Evolutionary conservation across 2,113 vertebrate genomes (phyloP), one percentile per base, ranked within the genome.

Genomic region (Dolichallabes microphthalmus): DNA sequence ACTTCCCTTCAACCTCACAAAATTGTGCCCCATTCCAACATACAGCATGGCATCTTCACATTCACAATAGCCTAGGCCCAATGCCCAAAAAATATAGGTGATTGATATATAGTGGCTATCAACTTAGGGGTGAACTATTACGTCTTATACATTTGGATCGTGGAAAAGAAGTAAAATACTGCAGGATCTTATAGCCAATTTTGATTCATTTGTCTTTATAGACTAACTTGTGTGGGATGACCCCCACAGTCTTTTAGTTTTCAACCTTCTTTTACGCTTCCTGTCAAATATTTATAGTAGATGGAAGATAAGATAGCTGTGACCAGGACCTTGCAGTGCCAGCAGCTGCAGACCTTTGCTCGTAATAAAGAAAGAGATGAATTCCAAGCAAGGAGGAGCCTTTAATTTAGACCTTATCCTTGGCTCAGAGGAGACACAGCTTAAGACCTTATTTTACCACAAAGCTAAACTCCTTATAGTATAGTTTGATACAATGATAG

Each of bases 291-390:
- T 95, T 95, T 95, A 95, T 93, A 90, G 92, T 92, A 93, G 94
- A 95, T 95, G 91, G 91, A 73, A 94, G 95, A 95, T 95, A 94
- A 95, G 94, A 95, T 95, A 92, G 92, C 92, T 92, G 82, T 87
- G 88, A 89, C 85, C 61, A 57, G 90, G 90, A 92, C 91, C 92
- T 92, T 91, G 92, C 88, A 92, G 93, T 94, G 93, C 94, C 95
- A 95, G 93, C 93, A 93, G 93, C 91, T 90, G 88, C 87, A 91
- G 94, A 95, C 94, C 94, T 95, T 95, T 95, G 94, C 92, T 94
- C 95, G 91, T 90, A 93, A 95, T 95, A 95, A 95, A 95, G 91
- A 85, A 88, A 81, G 87, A 91, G 92, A 92, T 92, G 92, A 76
- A 83, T 93, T 93, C 91, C 92, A 92, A 89, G 90, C 86, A 27